Evolutionary conservation across 2,888 invertebrate genomes (phyloP), one percentile per base, ranked within the genome.

Genomic region (Limnephilus marmoratus): DNA sequence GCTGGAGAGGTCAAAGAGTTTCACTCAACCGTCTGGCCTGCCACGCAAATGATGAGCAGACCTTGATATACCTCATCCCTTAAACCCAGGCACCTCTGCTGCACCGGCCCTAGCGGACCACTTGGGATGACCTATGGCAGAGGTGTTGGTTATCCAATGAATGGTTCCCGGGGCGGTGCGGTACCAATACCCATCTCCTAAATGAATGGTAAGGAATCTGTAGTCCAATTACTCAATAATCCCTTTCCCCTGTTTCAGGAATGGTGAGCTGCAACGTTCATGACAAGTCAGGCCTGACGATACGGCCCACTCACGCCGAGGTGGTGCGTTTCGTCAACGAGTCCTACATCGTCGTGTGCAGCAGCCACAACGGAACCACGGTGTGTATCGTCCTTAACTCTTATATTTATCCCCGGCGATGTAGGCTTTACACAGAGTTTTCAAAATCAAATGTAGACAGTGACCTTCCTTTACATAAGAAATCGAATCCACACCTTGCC

Each of bases 291-390:
- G 92, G 81, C 31, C 83, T 92, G 49, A 89, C 85, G 45, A 86
- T 92, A 49, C 81, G 85, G 31, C 92, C 92, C 4, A 87, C 90
- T 4, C 68, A 85, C 13, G 37, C 87, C 29, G 92, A 92, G 13
- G 93, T 92, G 34, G 90, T 92, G 37, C 91, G 91, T 53, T 91
- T 91, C 68, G 85, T 91, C 37, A 93, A 92, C 45, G 90, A 90
- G 13, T 92, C 92, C 68, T 91, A 90, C 53, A 91, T 93, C 7
- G 92, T 92, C 31, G 80, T 90, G 15, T 92, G 93, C 91, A 91
- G 91, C 88, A 90, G 91, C 83, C 49, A 91, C 82, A 88, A 90
- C 81, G 91, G 90, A 80, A 45, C 91, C n/a, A 92, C 81, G 92
- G 91, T 91, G 13, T 29, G 87, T 53, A 82, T 68, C 68, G 7